Base-by-base conservation (phyloP, 2,797 vertebrate genomes). In the Lindbergichthys nudifrons region DNA sequence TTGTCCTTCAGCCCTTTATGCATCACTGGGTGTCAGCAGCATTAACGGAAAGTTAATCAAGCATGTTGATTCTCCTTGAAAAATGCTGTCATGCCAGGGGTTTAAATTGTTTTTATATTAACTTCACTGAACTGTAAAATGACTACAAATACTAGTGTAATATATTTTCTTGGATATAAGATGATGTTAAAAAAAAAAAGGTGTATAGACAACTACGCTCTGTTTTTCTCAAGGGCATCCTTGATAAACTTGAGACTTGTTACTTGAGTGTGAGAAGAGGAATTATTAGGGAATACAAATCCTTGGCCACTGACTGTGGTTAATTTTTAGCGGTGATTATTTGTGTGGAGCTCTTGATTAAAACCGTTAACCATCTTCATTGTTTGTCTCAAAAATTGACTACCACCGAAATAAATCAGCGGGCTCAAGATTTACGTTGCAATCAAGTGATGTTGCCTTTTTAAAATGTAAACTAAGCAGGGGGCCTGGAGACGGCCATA, bases 21-120 rank as follows among this genome's bases (percentile, higher is more conserved):
- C 79, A 83, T 86, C 75, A 67, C 54, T 69, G 62, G 58, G 39
- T 70, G 73, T 75, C 75, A 54, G 74, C 73, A 70, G 19, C 64
- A 77, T 81, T 73, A 70, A 50, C 58, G 59, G 30, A 56, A 67
- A 41, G 71, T 68, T 87, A 81, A 90, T 88, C 70, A 82, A 47
- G 69, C 70, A 70, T 81, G 75, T 86, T 86, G 85, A 86, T 83
- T 92, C 80, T 88, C 87, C 84, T 91, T 89, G 83, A 88, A 68
- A 80, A 63, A 53, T 42, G 69, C 70, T 46, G 47, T 75, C 77
- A 60, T 71, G 77, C 79, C 70, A 70, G 54, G 77, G 69, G 61
- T 84, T 86, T 75, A 70, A 87, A 75, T 81, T 81, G 56, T 12
- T 76, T 81, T 88, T 81, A 82, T 77, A 89, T 86, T 82, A 79